Base-by-base conservation (phyloP, 2,888 invertebrate species). In the Hemithea aestivaria region DNA sequence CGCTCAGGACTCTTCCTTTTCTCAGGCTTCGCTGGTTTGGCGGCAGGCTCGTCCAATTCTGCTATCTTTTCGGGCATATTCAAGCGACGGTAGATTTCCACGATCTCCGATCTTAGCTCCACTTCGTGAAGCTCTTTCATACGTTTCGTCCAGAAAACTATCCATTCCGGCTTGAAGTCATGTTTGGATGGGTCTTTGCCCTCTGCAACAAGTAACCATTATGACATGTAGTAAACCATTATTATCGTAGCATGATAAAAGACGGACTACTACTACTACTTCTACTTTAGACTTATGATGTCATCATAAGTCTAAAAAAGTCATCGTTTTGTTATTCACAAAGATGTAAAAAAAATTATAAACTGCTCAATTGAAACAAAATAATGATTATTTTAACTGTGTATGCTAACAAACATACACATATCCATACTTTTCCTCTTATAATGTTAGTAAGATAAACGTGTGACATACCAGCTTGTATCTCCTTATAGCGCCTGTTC, bases 81-180 rank as follows among this genome's bases (percentile, higher is more conserved):
- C 89, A 58, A 88, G 66, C 71, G 91, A 80, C 91, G 89, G 56
- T 92, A 90, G 6, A 95, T 88, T 48, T 94, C 94, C 34, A 89
- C 88, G 48, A 93, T 91, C 40, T 91, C 88, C 8, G 83, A 77
- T 36, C 90, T 89, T 2, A 94, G 63, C 56, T 94, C 92, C 7
- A 90, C 90, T 16, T 90, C 89, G 61, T 94, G 93, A 5, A 96
- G 72, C 50, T 94, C 94, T 36, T 92, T 91, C 92, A 95, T 94
- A 7, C 94, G 89, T 41, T 90, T 90, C 57, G 94, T 94, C 96
- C 96, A 96, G 70, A 91, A 95, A 32, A 90, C 79, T 34, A 95
- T 95, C 96, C 96, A 96, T 61, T 96, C 96, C 0, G 95, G 94
- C 56, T 95, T 95, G 67, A 94, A 96, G 64, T 96, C 95, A 65